Evolutionary conservation across 2,888 invertebrate genomes (phyloP), one percentile per base, ranked within the genome.

Genomic region (Volucella inanis): DNA sequence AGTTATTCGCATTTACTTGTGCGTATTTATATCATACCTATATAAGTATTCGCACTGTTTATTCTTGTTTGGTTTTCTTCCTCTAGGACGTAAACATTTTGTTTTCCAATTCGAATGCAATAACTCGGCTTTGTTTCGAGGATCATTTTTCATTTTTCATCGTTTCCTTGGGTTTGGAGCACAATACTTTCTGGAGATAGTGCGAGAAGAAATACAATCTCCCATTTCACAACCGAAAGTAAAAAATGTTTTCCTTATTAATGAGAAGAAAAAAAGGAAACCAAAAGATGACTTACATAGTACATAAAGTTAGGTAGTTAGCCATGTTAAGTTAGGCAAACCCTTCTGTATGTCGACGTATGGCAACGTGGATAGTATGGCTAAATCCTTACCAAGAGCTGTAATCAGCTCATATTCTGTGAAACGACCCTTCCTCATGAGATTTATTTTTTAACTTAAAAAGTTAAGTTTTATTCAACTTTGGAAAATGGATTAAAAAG

Each of bases 101-200:
- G 75, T 81, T 81, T 81, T 75, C 57, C 81, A 81, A 81, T 75
- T 75, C 70, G 70, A 75, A 81, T 52, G 64, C 70, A 81, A 81
- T 81, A 75, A 75, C 75, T 81, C 75, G 68, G 64, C 64, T 70
- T 81, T 62, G 47, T 57, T 70, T 45, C 31, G 18, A 81, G 59
- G 57, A 81, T 81, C 75, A 81, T 81, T 81, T 75, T 81, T 81
- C 80, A 81, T 75, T 70, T 71, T 64, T 47, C 45, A 2, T 39
- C 18, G 11, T 31, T 12, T 3, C 18, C 12, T 12, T 12, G 15
- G 38, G n/a, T 15, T 31, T 18, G 4, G 6, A 31, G 6, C 31
- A 31, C 31, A 6, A 31, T 4, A 12, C 14, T 47, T 43, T 4
- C 15, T 14, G 10, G 15, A 47, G 18, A 67, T 50, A 50, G 15